phyloP scores from a whole-genome alignment of 2,797 vertebrate genomes.

The Dromococcyx pavoninus region DNA sequence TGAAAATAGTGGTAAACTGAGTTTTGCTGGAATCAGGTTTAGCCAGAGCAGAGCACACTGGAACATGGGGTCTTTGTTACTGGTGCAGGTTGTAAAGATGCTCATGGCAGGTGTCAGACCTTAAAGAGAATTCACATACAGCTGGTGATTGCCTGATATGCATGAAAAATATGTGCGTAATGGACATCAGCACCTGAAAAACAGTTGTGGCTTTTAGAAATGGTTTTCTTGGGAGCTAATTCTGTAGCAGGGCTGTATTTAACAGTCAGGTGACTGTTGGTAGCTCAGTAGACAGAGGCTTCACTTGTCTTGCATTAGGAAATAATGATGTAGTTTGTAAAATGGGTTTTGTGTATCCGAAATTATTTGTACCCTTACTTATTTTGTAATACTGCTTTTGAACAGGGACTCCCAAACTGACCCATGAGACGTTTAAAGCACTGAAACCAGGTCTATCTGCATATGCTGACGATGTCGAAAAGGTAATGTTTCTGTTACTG shows the following conservation, averaged over 20 bases:
- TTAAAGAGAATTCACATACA: neutral
- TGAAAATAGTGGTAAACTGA: neutral
- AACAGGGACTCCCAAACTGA: conserved; percentile 83
- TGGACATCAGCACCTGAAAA: neutral
- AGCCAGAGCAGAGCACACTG: neutral
- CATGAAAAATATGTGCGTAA: neutral
- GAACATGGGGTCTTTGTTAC: neutral
- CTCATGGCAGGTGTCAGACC: neutral
- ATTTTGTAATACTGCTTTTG: conserved; percentile 46
- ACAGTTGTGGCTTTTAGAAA: neutral
- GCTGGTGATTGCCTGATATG: neutral
- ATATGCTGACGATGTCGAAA: conserved; percentile 88
- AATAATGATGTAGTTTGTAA: neutral
- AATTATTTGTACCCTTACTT: neutral
- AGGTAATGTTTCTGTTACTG: conserved; percentile 76
- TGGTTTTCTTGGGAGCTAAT: neutral
- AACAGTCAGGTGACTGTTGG: neutral
- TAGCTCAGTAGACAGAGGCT: neutral
- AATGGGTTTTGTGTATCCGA: conserved; percentile 42
- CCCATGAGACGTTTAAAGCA: conserved; percentile 87
- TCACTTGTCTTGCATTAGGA: neutral
- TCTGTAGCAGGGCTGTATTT: neutral
- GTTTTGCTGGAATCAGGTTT: neutral
- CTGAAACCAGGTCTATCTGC: conserved; percentile 93
- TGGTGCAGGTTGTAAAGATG: neutral